phyloP scores from a whole-genome alignment of 2,888 invertebrate genomes.

The Torymus texanus region DNA sequence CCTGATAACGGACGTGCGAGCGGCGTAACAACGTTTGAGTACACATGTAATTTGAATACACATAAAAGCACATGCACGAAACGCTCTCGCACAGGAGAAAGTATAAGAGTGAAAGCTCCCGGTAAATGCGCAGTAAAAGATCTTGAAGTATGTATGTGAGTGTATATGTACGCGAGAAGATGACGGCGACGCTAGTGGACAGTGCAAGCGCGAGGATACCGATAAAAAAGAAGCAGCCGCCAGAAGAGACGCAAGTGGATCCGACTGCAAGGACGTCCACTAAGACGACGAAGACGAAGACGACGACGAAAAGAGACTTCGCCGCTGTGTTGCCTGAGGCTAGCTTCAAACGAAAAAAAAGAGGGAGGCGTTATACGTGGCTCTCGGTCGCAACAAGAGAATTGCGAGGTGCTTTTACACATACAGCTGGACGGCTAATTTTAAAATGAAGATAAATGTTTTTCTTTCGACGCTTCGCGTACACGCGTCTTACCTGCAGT shows the following conservation, averaged over 20 bases:
- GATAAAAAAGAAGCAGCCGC: no score
- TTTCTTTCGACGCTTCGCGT: not conserved
- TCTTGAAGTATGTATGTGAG: not conserved
- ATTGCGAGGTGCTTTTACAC: not conserved
- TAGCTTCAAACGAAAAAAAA: no score
- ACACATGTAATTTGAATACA: conserved; percentile 49
- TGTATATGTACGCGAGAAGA: conserved; percentile 1
- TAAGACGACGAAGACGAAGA: no score
- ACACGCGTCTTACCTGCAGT: not conserved
- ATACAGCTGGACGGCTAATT: conserved; percentile 7
- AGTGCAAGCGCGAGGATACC: no score
- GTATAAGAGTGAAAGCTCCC: conserved; percentile 50
- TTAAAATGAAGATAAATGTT: conserved; percentile 37
- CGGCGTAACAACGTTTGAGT: conserved; percentile 42
- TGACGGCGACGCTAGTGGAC: not conserved
- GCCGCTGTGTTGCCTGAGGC: not conserved
- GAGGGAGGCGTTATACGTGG: no score
- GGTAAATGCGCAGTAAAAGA: conserved; percentile 37
- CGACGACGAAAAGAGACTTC: not conserved
- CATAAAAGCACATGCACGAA: conserved; percentile 32
- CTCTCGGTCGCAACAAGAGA: not conserved
- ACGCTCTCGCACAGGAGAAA: conserved; percentile 31
- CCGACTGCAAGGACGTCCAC: no score
- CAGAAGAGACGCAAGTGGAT: no score
- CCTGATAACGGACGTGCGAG: conserved; percentile 36